Evolutionary conservation across 2,888 invertebrate species (phyloP).

Genomic region (Temnothorax rugatulus): DNA sequence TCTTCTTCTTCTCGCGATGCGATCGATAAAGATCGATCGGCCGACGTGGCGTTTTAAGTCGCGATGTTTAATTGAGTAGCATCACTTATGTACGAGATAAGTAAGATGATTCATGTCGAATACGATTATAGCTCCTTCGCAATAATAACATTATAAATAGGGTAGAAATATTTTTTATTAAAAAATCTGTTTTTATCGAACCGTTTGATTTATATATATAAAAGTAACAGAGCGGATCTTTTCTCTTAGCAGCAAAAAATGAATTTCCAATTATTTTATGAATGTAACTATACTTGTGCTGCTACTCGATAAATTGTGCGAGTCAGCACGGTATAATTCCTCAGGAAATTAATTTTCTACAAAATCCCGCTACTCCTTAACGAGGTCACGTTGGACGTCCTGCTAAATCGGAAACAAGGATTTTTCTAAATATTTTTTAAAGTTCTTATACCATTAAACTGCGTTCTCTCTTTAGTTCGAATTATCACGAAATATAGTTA

Average conservation of each 20-base stretch:
- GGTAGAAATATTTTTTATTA: neutral
- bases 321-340: neutral
- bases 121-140: neutral
- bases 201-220: neutral
- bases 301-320: constrained; percentile 10
- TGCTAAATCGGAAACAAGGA: constrained; percentile 65
- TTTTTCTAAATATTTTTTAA: constrained; percentile 5
- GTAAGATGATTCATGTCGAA: neutral
- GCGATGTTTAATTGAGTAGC: neutral
- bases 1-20: constrained; percentile 20
- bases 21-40: constrained; percentile 32
- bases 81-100: constrained; percentile 11
- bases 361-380: neutral
- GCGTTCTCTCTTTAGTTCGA: neutral
- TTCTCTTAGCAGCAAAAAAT: neutral
- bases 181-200: neutral
- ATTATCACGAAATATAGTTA: neutral
- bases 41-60: constrained; percentile 11
- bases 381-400: constrained; percentile 44
- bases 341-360: constrained; percentile 34
- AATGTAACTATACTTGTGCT: neutral
- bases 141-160: neutral
- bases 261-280: constrained; percentile 8
- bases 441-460: neutral
- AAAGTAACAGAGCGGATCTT: neutral